A percentile compares a stretch with the other conserved stretches of the same genome.
phyloP scores from a whole-genome alignment of 2,797 vertebrate species.

The Phoebastria nigripes region DNA sequence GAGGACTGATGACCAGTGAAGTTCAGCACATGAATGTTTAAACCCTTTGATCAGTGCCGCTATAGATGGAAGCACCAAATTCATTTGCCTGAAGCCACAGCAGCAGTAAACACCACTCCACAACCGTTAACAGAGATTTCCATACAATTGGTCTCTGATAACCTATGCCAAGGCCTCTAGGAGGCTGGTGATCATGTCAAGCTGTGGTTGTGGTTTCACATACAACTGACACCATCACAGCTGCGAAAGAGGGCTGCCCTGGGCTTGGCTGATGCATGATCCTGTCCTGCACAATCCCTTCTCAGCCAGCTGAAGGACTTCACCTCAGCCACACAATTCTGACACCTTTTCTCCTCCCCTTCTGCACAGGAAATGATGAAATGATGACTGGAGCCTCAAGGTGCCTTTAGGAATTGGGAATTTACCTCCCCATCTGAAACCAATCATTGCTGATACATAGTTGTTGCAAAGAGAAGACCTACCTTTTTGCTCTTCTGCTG shows the following conservation, averaged over 20 bases:
- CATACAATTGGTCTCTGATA: neutral
- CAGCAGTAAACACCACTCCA: neutral
- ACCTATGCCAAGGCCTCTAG: neutral
- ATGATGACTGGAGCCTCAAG: neutral
- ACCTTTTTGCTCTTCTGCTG: neutral
- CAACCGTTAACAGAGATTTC: neutral
- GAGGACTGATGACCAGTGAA: neutral
- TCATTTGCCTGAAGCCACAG: neutral
- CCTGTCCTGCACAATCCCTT: neutral
- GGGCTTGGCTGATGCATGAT: neutral
- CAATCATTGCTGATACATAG: neutral
- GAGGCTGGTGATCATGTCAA: neutral
- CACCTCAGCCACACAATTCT: neutral
- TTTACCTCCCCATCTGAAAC: neutral
- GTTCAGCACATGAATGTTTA: neutral
- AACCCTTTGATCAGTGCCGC: neutral
- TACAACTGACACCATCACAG: neutral
- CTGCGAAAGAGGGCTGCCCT: neutral
- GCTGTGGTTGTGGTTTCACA: neutral
- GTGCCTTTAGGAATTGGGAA: neutral
- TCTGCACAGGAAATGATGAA: neutral
- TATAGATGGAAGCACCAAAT: neutral
- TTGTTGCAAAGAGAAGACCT: neutral
- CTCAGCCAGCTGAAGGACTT: neutral
- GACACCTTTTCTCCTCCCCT: neutral